A percentile compares a stretch with the other conserved stretches of the same genome.
These are phyloP conservation scores for Microcebus griseorufus DNA, from an alignment of 2,113 vertebrate genomes.

Conservation along the genomic window DNA sequence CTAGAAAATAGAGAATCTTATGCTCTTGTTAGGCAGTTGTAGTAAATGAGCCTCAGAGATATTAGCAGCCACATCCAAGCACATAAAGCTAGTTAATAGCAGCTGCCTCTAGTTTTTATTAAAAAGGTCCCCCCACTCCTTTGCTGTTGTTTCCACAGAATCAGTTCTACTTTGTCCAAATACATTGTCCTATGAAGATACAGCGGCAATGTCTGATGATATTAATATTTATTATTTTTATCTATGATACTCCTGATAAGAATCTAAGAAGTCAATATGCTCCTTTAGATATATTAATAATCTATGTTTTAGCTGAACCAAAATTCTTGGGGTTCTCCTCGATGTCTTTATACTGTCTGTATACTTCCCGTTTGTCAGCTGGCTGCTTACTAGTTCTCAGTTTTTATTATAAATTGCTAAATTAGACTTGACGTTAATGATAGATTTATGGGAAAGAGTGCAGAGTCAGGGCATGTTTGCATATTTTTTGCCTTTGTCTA, in stretches of 20 bases:
- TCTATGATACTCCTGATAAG: background rate
- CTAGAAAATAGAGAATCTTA: background rate
- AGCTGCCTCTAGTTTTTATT: background rate
- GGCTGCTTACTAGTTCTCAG: background rate
- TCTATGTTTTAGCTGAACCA: background rate
- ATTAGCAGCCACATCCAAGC: background rate
- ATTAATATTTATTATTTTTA: background rate
- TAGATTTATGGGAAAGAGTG: background rate
- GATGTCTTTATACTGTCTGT: background rate
- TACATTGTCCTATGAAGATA: background rate
- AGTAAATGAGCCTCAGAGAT: background rate
- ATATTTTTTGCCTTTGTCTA: background rate
- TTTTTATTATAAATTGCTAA: conserved; percentile 41
- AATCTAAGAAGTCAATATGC: background rate
- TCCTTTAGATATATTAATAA: background rate
- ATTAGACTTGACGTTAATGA: background rate
- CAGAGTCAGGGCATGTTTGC: background rate
- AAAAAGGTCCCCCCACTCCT: background rate
- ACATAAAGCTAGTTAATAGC: background rate
- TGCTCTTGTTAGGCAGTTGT: background rate
- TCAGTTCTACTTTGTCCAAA: background rate
- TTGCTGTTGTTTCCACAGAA: background rate
- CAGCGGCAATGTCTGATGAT: background rate
- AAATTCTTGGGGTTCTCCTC: background rate
- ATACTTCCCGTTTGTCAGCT: background rate